These are phyloP conservation scores for Alectura lathami DNA, from an alignment of 2,113 vertebrate species.

Conservation along the genomic window DNA sequence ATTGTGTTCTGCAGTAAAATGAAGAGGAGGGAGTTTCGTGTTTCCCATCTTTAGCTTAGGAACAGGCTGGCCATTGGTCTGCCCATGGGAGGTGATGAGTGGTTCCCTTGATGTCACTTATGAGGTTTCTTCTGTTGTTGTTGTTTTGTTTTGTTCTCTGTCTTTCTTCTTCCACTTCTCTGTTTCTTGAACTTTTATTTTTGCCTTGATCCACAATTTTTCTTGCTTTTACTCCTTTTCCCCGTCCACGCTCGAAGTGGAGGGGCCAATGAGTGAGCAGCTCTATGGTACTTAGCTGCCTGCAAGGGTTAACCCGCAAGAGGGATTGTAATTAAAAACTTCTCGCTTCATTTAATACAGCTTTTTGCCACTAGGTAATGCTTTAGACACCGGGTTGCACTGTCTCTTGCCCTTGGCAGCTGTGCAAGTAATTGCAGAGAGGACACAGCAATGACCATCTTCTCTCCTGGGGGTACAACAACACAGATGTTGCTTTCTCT, in stretches of 20 bases:
- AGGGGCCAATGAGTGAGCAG: neutral
- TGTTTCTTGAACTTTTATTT: neutral
- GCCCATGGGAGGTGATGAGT: neutral
- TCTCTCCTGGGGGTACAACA: neutral
- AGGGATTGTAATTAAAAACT: neutral
- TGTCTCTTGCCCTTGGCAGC: neutral
- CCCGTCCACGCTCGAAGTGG: neutral
- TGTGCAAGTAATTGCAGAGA: neutral
- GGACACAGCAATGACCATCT: neutral
- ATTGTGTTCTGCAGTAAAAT: neutral
- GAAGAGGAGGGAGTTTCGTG: neutral
- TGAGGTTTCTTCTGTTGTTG: neutral
- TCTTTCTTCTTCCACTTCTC: neutral
- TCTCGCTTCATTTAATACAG: neutral
- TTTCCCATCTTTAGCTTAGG: neutral
- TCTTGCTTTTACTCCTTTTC: neutral
- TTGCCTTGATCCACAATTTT: neutral
- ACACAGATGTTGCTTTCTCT: neutral
- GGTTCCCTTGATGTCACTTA: neutral
- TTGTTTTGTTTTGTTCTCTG: neutral
- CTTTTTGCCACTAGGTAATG: neutral
- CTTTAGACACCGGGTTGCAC: neutral
- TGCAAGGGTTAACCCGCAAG: neutral
- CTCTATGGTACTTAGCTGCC: neutral
- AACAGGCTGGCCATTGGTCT: fast-evolving